Base-by-base conservation (phyloP, 1,140 invertebrate genomes). In the Drosophila quadrilineata region DNA sequence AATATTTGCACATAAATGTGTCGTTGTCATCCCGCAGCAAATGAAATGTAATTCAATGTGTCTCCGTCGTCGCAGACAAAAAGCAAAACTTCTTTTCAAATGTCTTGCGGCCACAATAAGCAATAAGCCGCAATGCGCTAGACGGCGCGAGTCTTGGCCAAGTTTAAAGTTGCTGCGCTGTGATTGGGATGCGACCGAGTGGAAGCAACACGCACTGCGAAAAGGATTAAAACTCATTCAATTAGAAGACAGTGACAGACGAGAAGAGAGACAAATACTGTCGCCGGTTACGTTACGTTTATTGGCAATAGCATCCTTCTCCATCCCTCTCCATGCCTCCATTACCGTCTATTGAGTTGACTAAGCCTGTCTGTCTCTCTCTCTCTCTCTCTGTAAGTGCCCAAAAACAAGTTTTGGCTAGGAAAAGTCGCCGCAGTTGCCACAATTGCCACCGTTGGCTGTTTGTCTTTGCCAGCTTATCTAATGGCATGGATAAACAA, bases 1-100 rank as follows among this genome's bases (percentile, higher is more conserved):
- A 84, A 71, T 72, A 87, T 87, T 87, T 79, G 71, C 84, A 76
- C 84, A 84, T 84, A 87, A 87, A 79, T 87, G 77, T 87, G 77
- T n/a, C n/a, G n/a, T 63, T 70, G 33, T 71, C 75, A 75, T 76
- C 75, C 79, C 79, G 79, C 87, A 84, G 69, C 56, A 46, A 87
- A 84, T 76, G 60, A 58, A 58, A 71, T 71, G 60, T 86, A 76
- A 87, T 86, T 75, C 75, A 65, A 85, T 76, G 84, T 79, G 63
- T 22, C 21, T 33, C 29, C 45, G 40, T 56, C 22, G 43, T 28
- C 36, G 43, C 33, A 22, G 52, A 21, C 21, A 41, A 49, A 9
- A 59, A 33, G 40, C n/a, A n/a, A n/a, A n/a, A n/a, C n/a, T n/a
- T n/a, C n/a, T n/a, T n/a, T n/a, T n/a, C n/a, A n/a, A 65, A 56